A percentile compares a stretch with the other conserved stretches of the same genome.
Evolutionary conservation across 2,113 vertebrate species (phyloP).

Genomic region (Istiophorus platypterus): DNA sequence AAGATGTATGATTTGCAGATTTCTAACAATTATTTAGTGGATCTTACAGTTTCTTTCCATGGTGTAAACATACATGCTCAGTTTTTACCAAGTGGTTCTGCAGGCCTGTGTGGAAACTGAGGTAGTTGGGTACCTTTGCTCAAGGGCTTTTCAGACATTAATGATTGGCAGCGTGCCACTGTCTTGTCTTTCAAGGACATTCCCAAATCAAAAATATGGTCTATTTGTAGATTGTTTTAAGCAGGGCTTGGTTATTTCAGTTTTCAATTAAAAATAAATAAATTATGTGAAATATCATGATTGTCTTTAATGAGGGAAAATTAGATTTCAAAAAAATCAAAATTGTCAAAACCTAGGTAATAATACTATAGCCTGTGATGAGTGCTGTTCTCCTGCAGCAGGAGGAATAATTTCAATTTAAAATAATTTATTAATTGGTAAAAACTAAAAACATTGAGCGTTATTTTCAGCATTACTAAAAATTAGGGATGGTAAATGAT

Average conservation of each 20-base stretch:
- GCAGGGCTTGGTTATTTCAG: not conserved
- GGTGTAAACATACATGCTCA: not conserved
- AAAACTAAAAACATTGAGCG: not conserved
- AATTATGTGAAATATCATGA: not conserved
- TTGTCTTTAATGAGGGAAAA: not conserved
- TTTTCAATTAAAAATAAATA: not conserved
- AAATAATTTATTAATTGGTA: not conserved
- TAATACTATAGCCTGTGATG: not conserved
- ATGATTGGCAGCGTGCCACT: not conserved
- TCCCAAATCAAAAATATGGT: slow-evolving; percentile 8
- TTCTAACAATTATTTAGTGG: not conserved
- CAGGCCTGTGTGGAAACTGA: not conserved
- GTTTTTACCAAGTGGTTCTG: not conserved
- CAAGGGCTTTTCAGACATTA: slow-evolving; percentile 3
- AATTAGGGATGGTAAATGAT: not conserved
- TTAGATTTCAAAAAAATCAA: not conserved
- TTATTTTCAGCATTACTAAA: not conserved
- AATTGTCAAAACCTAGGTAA: not conserved
- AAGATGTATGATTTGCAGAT: not conserved
- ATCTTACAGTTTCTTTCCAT: not conserved
- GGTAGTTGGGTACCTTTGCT: slow-evolving; percentile 7
- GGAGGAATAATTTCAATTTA: not conserved
- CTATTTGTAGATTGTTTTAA: not conserved
- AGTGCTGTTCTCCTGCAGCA: not conserved
- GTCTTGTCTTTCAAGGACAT: not conserved